Conservation (phyloP, 2,888 invertebrate species). For the Pseudococcus longispinus region DNA sequence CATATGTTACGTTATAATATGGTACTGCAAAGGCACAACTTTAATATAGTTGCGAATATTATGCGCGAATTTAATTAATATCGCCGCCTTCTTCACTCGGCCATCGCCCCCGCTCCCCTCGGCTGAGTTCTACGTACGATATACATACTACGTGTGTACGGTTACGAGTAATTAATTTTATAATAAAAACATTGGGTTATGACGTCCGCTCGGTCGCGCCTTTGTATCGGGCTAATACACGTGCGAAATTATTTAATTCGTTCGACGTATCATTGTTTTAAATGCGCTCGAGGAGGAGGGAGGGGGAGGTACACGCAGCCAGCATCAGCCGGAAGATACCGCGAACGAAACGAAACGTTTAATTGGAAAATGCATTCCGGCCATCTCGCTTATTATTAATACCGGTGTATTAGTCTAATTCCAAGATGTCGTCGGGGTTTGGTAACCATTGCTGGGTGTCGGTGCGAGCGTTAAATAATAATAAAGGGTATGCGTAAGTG, state of each 20-base stretch:
- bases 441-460: conserved; percentile 5
- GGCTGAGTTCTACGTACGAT: neutral
- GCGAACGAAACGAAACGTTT: neutral
- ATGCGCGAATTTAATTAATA: conserved; percentile 36
- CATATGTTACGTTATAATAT: conserved; percentile 4
- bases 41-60: conserved; percentile 44
- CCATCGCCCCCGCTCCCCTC: too few relatives aligned
- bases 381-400: too few relatives aligned
- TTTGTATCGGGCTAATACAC: neutral
- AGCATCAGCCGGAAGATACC: neutral
- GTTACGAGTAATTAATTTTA: conserved; percentile 44
- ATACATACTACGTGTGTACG: neutral
- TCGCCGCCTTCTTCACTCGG: neutral
- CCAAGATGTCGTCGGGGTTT: conserved; percentile 7
- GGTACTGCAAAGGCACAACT: conserved; percentile 10
- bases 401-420: neutral
- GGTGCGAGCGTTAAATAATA: conserved; percentile 32
- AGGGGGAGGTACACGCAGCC: too few relatives aligned
- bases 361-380: neutral
- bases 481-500: conserved; percentile 36
- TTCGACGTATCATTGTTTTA: neutral
- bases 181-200: conserved; percentile 29
- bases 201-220: neutral
- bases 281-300: neutral
- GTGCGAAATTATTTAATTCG: conserved; percentile 37